These are phyloP conservation scores for Gouania willdenowi DNA, from an alignment of 2,797 vertebrate genomes.

Conservation along the genomic window DNA sequence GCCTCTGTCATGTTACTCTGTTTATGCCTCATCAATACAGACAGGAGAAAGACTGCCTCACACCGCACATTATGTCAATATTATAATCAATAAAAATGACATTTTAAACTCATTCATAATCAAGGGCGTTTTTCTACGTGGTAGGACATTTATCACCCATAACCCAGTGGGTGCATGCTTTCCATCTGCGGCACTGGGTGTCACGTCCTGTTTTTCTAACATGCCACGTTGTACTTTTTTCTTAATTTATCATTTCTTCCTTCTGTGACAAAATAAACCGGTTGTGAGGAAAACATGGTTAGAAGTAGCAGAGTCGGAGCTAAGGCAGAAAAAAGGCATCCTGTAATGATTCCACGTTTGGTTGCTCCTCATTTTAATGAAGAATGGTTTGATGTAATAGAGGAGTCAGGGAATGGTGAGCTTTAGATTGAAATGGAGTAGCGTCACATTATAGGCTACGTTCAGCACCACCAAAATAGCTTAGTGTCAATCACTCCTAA, in stretches of 20 bases:
- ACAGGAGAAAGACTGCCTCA: background rate
- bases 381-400: constrained; percentile 28
- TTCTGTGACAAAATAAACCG: constrained; percentile 38
- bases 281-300: constrained; percentile 3
- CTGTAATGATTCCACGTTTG: constrained; percentile 41
- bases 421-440: constrained; percentile 34
- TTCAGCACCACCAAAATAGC: too few relatives aligned
- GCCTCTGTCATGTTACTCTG: too few relatives aligned
- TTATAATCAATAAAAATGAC: background rate
- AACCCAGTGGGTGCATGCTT: constrained; percentile 26
- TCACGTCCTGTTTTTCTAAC: constrained; percentile 30
- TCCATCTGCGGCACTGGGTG: constrained; percentile 15
- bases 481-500: too few relatives aligned
- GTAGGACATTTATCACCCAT: constrained; percentile 11
- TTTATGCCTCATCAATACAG: constrained; percentile 5
- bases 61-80: background rate
- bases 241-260: constrained; percentile 34
- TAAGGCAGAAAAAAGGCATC: constrained; percentile 14
- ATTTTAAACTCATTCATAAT: constrained; percentile 5
- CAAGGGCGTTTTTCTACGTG: background rate
- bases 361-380: constrained; percentile 31
- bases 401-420: constrained; percentile 22
- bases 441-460: too few relatives aligned
- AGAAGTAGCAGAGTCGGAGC: constrained; percentile 15
- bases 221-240: constrained; percentile 29